phyloP scores from a whole-genome alignment of 2,797 vertebrate species.

The Thaleichthys pacificus region DNA sequence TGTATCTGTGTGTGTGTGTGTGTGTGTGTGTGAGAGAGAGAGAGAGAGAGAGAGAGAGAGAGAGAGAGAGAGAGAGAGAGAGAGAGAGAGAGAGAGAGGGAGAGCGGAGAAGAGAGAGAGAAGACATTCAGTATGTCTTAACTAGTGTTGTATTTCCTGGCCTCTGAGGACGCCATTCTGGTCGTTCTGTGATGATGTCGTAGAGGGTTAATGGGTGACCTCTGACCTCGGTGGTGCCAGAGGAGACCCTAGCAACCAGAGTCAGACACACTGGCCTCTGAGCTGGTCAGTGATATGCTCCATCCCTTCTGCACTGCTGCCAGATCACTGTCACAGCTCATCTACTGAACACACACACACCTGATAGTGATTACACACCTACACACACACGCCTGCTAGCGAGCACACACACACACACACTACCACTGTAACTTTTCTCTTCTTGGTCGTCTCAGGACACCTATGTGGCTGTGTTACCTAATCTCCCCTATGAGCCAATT shows the following conservation, averaged over 20 bases:
- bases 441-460: conserved; percentile 6
- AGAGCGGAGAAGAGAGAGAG: no score
- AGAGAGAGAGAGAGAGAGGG: no score
- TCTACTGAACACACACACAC: background rate
- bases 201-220: background rate
- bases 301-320: background rate
- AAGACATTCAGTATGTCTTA: no score
- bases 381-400: conserved; percentile 11
- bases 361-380: conserved; percentile 4
- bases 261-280: background rate
- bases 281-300: background rate
- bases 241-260: background rate
- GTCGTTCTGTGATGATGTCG: background rate
- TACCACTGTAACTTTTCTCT: conserved; percentile 11
- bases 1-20: no score
- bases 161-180: background rate
- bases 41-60: no score
- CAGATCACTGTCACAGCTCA: background rate
- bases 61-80: no score
- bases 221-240: background rate
- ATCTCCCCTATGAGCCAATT: conserved; percentile 48
- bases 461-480: conserved; percentile 33
- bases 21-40: background rate
- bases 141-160: no score
- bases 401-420: conserved; percentile 19